Percentiles rank a stretch among this genome's conserved stretches.
phyloP scores from a whole-genome alignment of 2,888 invertebrate species.

The Tenthredo scrophulariae region DNA sequence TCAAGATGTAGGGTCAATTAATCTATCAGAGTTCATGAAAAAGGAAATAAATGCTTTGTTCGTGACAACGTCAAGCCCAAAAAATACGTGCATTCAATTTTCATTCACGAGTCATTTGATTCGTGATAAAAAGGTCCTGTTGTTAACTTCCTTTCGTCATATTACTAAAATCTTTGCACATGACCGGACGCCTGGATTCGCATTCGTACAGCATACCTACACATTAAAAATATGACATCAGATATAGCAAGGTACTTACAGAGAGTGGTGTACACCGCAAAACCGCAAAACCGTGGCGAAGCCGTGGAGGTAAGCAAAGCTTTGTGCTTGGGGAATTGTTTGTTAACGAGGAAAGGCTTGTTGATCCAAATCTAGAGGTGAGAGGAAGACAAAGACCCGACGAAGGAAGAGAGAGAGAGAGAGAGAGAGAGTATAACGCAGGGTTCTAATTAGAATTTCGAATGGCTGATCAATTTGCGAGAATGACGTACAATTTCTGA shows the following conservation, averaged over 20 bases:
- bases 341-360: constrained; percentile 50
- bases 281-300: constrained; percentile 39
- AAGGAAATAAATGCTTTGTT: background rate
- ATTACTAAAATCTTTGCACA: background rate
- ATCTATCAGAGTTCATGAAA: background rate
- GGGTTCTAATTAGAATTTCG: constrained; percentile 53
- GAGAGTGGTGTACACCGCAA: background rate
- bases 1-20: background rate
- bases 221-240: constrained; percentile 22
- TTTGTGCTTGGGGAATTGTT: constrained; percentile 50
- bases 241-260: constrained; percentile 20
- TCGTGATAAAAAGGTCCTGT: background rate
- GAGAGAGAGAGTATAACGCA: constrained; percentile 1
- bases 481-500: constrained; percentile 69
- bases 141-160: background rate
- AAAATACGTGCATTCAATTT: background rate
- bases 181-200: background rate
- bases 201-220: background rate
- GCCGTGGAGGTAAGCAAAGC: constrained; percentile 43
- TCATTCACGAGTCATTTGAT: background rate
- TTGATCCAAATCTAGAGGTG: constrained; percentile 28
- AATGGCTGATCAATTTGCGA: constrained; percentile 52
- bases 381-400: background rate
- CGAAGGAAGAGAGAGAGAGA: constrained; percentile 14
- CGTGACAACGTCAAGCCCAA: background rate